A percentile compares a stretch with the other conserved stretches of the same genome.
Evolutionary conservation across 2,113 vertebrate species (phyloP).

Genomic region (Leptobrachium leishanense): DNA sequence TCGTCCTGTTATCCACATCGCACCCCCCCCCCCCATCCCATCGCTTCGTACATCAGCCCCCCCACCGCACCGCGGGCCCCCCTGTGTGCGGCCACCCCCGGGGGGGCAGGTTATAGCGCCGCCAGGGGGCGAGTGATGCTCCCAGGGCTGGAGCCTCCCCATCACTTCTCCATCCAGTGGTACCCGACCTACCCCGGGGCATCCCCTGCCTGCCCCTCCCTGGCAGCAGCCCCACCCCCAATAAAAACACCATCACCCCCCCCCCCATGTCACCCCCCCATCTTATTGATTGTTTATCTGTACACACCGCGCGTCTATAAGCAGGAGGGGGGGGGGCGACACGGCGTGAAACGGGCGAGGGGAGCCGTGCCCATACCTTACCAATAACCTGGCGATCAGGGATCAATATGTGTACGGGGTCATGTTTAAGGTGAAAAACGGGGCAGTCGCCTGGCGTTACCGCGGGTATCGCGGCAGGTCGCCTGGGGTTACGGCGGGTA

Average conservation of each 20-base stretch:
- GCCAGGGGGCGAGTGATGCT: background rate
- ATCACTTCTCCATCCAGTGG: slow-evolving; percentile 23
- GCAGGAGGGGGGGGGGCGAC: too few relatives aligned
- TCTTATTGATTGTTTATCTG: slow-evolving; percentile 1
- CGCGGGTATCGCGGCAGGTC: too few relatives aligned
- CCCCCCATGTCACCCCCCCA: background rate
- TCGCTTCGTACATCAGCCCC: background rate
- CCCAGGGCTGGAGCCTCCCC: background rate
- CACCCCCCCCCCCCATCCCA: background rate
- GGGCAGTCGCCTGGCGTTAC: too few relatives aligned
- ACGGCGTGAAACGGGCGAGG: too few relatives aligned
- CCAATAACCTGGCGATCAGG: too few relatives aligned
- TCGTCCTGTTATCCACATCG: slow-evolving; percentile 20
- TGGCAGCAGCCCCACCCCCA: background rate
- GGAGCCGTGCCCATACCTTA: too few relatives aligned
- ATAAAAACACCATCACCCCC: too few relatives aligned
- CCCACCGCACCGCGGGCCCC: background rate
- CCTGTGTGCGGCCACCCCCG: background rate
- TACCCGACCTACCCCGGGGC: slow-evolving; percentile 2
- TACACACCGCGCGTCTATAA: too few relatives aligned
- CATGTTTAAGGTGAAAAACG: too few relatives aligned
- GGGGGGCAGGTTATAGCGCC: background rate
- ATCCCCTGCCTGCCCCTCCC: background rate
- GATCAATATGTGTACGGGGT: too few relatives aligned
- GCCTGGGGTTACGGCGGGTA: too few relatives aligned